Evolutionary conservation across 2,797 vertebrate species (phyloP), one percentile per base, ranked within the genome.

Genomic region (Acrocephalus scirpaceus): DNA sequence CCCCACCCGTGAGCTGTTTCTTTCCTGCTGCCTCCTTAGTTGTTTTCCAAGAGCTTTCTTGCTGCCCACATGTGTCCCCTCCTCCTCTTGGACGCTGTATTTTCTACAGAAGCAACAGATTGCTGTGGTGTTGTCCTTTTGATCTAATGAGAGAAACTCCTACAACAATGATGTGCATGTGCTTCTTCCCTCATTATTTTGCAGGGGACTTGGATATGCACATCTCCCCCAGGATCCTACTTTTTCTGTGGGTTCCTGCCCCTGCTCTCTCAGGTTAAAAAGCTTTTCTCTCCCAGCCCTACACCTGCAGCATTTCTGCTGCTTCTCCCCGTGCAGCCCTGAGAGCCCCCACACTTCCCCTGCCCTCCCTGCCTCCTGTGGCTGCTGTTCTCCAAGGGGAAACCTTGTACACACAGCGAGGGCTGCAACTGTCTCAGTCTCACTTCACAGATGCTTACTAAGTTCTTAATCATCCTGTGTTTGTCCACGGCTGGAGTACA

Each of bases 61-160:
- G 67, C 86, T 93, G 90, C 93, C 89, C 91, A 77, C 88, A 80
- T 78, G 95, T 86, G 90, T 76, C 57, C 91, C 90, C 90, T 95
- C 93, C 92, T 95, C 93, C 92, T 93, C 91, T 50, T 84, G 94
- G 79, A 89, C 67, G 50, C 91, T 85, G 85, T 77, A 58, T 70
- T 96, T 95, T 86, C 87, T 78, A 58, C 74, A 88, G 86, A 69
- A 90, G 86, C 86, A 89, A 94, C 86, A 92, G 92, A 94, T 95
- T 97, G 93, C 86, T 66, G 86, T 30, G 82, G 61, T 95, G 95
- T 72, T 95, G 86, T 97, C 89, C 94, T 93, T 93, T 92, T 93
- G 87, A 84, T 97, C 94, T 94, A 93, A 96, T 76, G 75, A 94
- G 87, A 94, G 81, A 47, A 78, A 95, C 96, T 94, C 96, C 96